Conservation (phyloP, 1,140 invertebrate species). For the Akabosia matsudoensis region DNA sequence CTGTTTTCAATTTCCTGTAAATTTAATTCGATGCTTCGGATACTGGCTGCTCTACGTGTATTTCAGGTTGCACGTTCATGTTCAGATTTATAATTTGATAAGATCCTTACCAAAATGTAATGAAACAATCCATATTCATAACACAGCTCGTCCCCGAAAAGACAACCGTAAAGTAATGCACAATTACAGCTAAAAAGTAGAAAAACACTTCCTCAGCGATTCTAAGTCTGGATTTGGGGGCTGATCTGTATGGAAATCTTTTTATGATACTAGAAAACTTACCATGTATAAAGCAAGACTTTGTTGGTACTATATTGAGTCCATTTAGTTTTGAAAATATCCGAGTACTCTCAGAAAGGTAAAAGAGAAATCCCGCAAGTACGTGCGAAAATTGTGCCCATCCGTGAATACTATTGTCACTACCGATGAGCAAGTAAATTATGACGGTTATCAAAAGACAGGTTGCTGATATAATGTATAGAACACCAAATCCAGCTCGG, state of each 20-base stretch:
- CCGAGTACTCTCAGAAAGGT: background rate
- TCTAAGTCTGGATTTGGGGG: too few relatives aligned
- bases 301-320: too few relatives aligned
- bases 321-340: slow-evolving; percentile 1
- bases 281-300: too few relatives aligned
- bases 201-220: background rate
- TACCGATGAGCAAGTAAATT: background rate
- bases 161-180: background rate
- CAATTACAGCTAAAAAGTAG: background rate
- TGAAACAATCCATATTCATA: background rate
- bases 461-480: background rate
- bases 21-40: too few relatives aligned
- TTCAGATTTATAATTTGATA: too few relatives aligned
- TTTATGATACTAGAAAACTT: too few relatives aligned
- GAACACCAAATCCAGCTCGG: background rate
- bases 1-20: too few relatives aligned
- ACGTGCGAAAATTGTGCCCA: background rate
- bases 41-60: too few relatives aligned
- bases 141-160: background rate
- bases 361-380: background rate
- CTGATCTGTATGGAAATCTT: too few relatives aligned
- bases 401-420: background rate
- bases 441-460: background rate
- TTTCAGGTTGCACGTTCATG: too few relatives aligned
- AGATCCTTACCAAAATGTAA: slow-evolving; percentile 11